A percentile compares a stretch with the other conserved stretches of the same genome.
These are phyloP conservation scores for Acrocera orbiculus DNA, from an alignment of 2,888 invertebrate genomes.

Conservation along the genomic window DNA sequence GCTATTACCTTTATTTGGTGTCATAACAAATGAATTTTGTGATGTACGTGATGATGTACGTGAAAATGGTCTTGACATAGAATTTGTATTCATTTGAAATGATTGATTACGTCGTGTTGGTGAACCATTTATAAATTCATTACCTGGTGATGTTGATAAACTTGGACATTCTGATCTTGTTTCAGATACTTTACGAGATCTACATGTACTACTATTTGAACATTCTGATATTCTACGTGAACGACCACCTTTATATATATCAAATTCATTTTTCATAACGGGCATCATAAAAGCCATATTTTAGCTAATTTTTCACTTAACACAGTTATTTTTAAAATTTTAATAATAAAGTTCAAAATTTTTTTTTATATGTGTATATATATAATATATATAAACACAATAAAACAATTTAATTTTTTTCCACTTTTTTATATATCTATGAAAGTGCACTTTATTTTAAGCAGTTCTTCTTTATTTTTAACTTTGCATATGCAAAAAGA, in stretches of 20 bases:
- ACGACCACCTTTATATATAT: conserved; percentile 68
- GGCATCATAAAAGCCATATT: conserved; percentile 91
- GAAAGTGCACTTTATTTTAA: too few species aligned
- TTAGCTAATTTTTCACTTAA: too few species aligned
- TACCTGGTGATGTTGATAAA: conserved; percentile 45
- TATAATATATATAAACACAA: too few species aligned
- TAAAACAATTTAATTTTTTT: too few species aligned
- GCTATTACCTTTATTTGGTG: conserved; percentile 44
- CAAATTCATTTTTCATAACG: conserved; percentile 84
- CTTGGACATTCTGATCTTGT: conserved; percentile 42
- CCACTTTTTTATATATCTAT: too few species aligned
- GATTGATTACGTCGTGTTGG: conserved; percentile 34
- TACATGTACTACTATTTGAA: conserved; percentile 31
- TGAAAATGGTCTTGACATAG: conserved; percentile 41
- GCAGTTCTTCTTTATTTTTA: too few species aligned
- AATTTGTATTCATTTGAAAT: conserved; percentile 20
- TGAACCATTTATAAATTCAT: conserved; percentile 32
- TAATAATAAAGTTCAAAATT: too few species aligned
- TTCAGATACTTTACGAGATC: conserved; percentile 46
- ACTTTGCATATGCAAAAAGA: too few species aligned
- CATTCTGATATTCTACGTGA: conserved; percentile 60
- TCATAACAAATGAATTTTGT: conserved; percentile 40
- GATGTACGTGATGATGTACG: conserved; percentile 43
- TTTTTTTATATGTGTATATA: too few species aligned
- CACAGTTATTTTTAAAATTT: too few species aligned